Evolutionary conservation across 2,113 vertebrate genomes (phyloP).

Genomic region (Corythoichthys intestinalis): DNA sequence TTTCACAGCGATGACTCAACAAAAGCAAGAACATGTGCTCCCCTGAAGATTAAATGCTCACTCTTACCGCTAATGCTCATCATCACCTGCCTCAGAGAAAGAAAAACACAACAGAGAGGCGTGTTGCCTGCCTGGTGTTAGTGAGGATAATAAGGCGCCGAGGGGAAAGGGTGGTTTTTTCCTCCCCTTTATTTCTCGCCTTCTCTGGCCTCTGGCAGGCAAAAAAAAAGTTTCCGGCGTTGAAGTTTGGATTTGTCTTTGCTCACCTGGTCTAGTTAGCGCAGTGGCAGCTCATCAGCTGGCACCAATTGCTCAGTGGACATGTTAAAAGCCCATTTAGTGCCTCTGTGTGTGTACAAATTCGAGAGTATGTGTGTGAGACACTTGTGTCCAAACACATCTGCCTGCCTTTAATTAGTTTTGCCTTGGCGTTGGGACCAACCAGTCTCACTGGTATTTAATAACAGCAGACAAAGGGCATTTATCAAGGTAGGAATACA

Average conservation of each 20-base stretch:
- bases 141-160: constrained; percentile 45
- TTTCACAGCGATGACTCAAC: constrained; percentile 35
- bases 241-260: constrained; percentile 31
- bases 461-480: constrained; percentile 59
- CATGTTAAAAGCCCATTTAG: constrained; percentile 50
- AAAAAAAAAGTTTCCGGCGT: constrained; percentile 31
- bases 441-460: constrained; percentile 63
- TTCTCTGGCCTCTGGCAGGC: constrained; percentile 24
- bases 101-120: constrained; percentile 35
- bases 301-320: constrained; percentile 45
- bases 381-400: constrained; percentile 62
- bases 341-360: constrained; percentile 19
- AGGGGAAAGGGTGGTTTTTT: constrained; percentile 16
- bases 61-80: constrained; percentile 50
- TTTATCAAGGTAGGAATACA: constrained; percentile 62
- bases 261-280: constrained; percentile 51
- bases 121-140: constrained; percentile 28
- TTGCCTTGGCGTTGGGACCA: constrained; percentile 56
- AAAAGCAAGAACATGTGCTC: constrained; percentile 55
- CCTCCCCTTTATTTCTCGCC: constrained; percentile 19
- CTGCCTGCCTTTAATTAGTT: constrained; percentile 73
- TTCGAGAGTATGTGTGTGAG: constrained; percentile 19
- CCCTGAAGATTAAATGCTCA: constrained; percentile 65
- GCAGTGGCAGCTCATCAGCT: constrained; percentile 44
- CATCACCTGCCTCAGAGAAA: constrained; percentile 55